Base-by-base conservation (phyloP, 2,113 vertebrate genomes). In the Pungitius pungitius region DNA sequence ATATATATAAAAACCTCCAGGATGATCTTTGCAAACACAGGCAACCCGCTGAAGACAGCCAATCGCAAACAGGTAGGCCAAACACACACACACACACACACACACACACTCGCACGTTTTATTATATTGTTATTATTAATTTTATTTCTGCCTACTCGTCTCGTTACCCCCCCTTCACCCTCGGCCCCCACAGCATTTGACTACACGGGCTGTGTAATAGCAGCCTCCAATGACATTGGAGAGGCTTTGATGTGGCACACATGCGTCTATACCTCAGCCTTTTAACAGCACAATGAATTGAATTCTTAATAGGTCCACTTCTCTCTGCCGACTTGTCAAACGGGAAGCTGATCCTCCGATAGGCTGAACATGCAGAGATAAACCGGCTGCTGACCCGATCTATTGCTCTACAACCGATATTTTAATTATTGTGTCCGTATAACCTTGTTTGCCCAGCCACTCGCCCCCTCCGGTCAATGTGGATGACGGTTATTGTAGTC, bases 21-120 rank as follows among this genome's bases (percentile, higher is more conserved):
- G 87, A 98, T 98, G 97, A 98, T 98, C 91, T 98, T 97, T 93
- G 96, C 96, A 73, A 96, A 94, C 88, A 93, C 94, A 81, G 93
- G 94, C 92, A 95, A 95, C 85, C 95, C 95, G 52, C 92, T 95
- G 90, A 95, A 96, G 93, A 92, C 95, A 70, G 91, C 94, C 75
- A 95, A 91, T 88, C 93, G 95, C 84, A 97, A 97, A 89, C 96
- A 97, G 96, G 96, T 97, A 93, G 92, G 95, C 89, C 81, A 39
- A 39, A 42, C 15, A 61, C 1, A 51, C 20, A 55, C 51, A 47
- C 39, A 40, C 30, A 30, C 30, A 40, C 39, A 40, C 39, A 40
- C 40, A 43, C 40, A 55, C 62, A 52, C 18, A 52, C 13, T 39
- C 54, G 45, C 12, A 51, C 24, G 39, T n/a, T n/a, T n/a, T 39